Conservation (phyloP, 1,140 invertebrate genomes). For the Drosophila arawakana region DNA sequence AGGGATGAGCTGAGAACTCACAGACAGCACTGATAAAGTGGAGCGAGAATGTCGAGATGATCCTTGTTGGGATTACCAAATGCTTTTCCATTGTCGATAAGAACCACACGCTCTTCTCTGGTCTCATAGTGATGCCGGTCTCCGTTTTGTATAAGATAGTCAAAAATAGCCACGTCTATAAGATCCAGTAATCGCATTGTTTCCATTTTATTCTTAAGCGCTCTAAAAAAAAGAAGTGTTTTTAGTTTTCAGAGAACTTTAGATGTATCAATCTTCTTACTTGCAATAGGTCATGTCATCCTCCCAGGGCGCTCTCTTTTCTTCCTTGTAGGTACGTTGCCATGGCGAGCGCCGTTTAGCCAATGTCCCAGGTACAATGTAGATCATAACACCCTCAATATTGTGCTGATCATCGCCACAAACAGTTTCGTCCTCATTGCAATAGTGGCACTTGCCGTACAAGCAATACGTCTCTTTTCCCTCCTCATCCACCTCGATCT, state of each 20-base stretch:
- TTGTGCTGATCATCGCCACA: constrained; percentile 89
- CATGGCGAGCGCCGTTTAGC: constrained; percentile 92
- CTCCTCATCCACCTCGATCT: constrained; percentile 82
- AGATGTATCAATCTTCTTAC: constrained; percentile 59
- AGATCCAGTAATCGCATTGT: constrained; percentile 91
- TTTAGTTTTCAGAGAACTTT: neutral
- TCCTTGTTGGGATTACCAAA: constrained; percentile 94
- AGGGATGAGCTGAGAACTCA: constrained; percentile 85
- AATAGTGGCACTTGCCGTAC: constrained; percentile 96
- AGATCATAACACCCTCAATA: constrained; percentile 93
- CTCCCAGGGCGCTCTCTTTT: constrained; percentile 92
- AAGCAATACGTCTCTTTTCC: constrained; percentile 88
- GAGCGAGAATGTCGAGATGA: constrained; percentile 94
- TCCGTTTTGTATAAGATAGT: constrained; percentile 97
- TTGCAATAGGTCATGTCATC: constrained; percentile 91
- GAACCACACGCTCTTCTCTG: constrained; percentile 90
- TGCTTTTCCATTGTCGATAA: constrained; percentile 98
- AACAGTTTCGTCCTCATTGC: constrained; percentile 91
- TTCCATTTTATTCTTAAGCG: constrained; percentile 85
- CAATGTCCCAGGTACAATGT: constrained; percentile 91
- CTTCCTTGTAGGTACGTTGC: constrained; percentile 93
- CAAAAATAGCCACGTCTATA: constrained; percentile 94
- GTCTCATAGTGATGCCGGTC: constrained; percentile 97
- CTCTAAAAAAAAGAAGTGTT: constrained; percentile 73
- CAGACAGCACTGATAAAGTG: constrained; percentile 96